A percentile compares a stretch with the other conserved stretches of the same genome.
Evolutionary conservation across 2,888 invertebrate genomes (phyloP).

Genomic region (Cephus spinipes): DNA sequence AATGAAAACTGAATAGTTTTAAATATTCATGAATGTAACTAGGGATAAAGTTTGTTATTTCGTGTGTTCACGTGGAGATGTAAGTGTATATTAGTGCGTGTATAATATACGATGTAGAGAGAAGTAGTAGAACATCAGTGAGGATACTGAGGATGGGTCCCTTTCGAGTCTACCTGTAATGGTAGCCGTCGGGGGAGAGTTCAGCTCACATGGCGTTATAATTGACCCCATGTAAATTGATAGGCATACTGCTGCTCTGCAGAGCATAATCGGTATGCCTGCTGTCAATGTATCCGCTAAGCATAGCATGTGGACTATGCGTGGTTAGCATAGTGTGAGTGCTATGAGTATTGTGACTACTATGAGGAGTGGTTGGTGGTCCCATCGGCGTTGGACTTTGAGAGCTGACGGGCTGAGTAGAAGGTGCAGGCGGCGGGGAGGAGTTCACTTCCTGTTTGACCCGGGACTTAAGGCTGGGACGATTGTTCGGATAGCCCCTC

Average conservation of each 20-base stretch:
- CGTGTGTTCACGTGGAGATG: not conserved
- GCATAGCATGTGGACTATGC: conserved; percentile 76
- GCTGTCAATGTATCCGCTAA: conserved; percentile 75
- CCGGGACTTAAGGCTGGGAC: conserved; percentile 82
- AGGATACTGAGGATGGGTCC: not conserved
- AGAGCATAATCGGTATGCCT: conserved; percentile 77
- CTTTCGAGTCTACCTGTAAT: conserved; percentile 7
- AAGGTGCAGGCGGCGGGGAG: conserved; percentile 68
- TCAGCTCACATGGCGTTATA: conserved; percentile 79
- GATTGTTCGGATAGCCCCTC: conserved; percentile 84
- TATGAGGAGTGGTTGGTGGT: conserved; percentile 50
- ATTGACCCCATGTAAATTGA: conserved; percentile 81
- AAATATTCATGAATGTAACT: not conserved
- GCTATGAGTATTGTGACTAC: conserved; percentile 56
- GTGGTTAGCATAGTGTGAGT: conserved; percentile 72
- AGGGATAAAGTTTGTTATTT: not conserved
- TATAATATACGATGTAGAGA: not conserved
- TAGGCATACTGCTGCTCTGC: conserved; percentile 74
- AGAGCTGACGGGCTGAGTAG: conserved; percentile 65
- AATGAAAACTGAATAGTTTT: not conserved
- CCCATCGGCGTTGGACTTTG: conserved; percentile 67
- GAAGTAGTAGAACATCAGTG: conserved; percentile 4
- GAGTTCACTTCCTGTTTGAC: conserved; percentile 77
- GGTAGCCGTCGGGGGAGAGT: conserved; percentile 14
- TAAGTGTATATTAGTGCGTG: not conserved